phyloP scores from a whole-genome alignment of 2,113 vertebrate species.

The Brachyistius frenatus region DNA sequence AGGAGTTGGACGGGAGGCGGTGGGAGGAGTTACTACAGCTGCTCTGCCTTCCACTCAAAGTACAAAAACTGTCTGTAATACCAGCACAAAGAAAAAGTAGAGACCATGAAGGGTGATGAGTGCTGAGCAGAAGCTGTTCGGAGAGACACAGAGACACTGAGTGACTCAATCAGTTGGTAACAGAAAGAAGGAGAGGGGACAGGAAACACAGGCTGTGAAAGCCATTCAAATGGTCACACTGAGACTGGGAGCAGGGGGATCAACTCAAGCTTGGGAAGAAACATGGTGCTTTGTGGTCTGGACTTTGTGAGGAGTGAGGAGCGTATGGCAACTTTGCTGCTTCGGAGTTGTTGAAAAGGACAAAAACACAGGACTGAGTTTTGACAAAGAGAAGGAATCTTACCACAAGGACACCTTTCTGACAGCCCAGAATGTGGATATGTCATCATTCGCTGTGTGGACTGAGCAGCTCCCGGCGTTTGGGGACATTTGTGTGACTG shows the following conservation, averaged over 20 bases:
- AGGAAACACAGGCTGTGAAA: constrained; percentile 55
- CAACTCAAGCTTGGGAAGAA: constrained; percentile 6
- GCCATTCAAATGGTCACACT: constrained; percentile 35
- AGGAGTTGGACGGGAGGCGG: constrained; percentile 46
- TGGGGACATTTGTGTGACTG: constrained; percentile 29
- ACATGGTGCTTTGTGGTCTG: constrained; percentile 9
- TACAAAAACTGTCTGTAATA: constrained; percentile 60
- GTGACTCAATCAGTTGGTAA: constrained; percentile 16
- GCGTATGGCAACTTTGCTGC: constrained; percentile 31
- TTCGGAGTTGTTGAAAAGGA: constrained; percentile 35
- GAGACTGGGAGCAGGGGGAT: constrained; percentile 24
- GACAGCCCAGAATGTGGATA: constrained; percentile 30
- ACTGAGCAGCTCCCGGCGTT: constrained; percentile 24
- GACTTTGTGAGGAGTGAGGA: constrained; percentile 24
- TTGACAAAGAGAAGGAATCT: constrained; percentile 28
- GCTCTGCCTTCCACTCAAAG: constrained; percentile 50
- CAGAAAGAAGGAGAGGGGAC: constrained; percentile 30
- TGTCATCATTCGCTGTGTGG: constrained; percentile 19
- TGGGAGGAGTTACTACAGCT: constrained; percentile 57
- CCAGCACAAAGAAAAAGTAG: constrained; percentile 68
- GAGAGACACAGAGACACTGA: constrained; percentile 42
- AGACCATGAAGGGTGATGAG: constrained; percentile 28
- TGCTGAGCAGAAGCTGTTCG: constrained; percentile 47
- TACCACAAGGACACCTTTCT: constrained; percentile 25
- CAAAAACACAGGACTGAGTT: constrained; percentile 28